Evolutionary conservation across 2,113 vertebrate species (phyloP).

Genomic region (Pelvicachromis taeniatus): DNA sequence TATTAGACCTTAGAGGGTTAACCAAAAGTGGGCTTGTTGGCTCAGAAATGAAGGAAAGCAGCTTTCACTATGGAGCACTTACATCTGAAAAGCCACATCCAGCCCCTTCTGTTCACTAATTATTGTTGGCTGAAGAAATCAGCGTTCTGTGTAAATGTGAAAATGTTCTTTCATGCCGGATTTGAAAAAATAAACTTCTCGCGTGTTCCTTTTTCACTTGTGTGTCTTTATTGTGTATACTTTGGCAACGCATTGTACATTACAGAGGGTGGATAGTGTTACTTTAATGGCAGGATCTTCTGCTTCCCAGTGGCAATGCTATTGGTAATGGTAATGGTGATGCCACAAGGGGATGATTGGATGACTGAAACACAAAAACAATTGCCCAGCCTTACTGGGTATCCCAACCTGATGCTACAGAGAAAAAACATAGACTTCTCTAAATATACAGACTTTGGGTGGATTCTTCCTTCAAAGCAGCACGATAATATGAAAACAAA

Average conservation of each 20-base stretch:
- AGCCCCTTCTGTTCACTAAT: background rate
- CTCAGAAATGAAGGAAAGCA: background rate
- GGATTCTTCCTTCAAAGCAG: conserved; percentile 11
- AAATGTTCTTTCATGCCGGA: background rate
- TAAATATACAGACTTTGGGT: background rate
- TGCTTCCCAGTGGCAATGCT: background rate
- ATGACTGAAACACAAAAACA: background rate
- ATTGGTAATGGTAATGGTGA: background rate
- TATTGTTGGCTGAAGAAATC: background rate
- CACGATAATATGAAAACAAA: background rate
- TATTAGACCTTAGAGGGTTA: background rate
- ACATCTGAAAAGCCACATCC: background rate
- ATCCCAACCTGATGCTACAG: background rate
- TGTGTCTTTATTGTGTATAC: background rate
- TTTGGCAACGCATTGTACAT: background rate
- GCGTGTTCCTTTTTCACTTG: background rate
- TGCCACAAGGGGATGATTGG: background rate
- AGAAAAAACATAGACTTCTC: background rate
- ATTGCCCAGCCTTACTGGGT: background rate
- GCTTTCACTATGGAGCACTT: background rate
- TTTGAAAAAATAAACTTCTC: background rate
- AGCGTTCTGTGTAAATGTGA: background rate
- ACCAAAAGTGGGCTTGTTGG: background rate
- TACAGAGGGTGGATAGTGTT: background rate
- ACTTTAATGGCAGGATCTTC: background rate